Evolutionary conservation across 2,113 vertebrate species (phyloP), one percentile per base, ranked within the genome.

Genomic region (Scalopus aquaticus): DNA sequence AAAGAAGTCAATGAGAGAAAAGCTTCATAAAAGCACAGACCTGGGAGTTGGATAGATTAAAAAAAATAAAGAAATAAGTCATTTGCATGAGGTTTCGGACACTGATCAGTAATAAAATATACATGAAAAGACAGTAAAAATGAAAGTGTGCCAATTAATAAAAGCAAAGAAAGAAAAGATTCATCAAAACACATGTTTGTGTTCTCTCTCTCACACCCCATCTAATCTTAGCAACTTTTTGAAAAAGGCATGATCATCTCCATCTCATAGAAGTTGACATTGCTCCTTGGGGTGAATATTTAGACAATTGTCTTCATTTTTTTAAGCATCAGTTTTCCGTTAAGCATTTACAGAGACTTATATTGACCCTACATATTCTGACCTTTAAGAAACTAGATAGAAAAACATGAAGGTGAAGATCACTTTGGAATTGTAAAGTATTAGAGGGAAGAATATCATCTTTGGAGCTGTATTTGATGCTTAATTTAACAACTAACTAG

Each of bases 61-160:
- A 87, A 17, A 85, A 35, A 8, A 91, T 3, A 74, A 22, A 80
- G 90, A 83, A 56, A 86, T 87, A 89, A 77, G 6, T 2, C 39
- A 32, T 90, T 77, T 94, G 54, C 32, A 81, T 92, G 70, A 80
- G 4, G 10, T 46, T 92, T 90, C 73, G 90, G 95, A 92, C 80
- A 62, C 46, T 84, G 91, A 82, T 42, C 70, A 3, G 64, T 24
- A 95, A 95, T 96, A 92, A 94, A 95, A 96, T 88, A 95, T 92
- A 92, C 76, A 95, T 93, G 32, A 94, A 93, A 92, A 95, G 51
- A 58, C 15, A 70, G n/a, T 60, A 83, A 92, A 82, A 88, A 46
- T 90, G 70, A 94, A 93, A 97, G 74, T 19, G 9, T 22, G 60
- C 0, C 32, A 81, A 46, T 3, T 42, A 49, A 95, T 73, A 83